Conservation (phyloP, 2,113 vertebrate species). For the Dasyurus viverrinus region DNA sequence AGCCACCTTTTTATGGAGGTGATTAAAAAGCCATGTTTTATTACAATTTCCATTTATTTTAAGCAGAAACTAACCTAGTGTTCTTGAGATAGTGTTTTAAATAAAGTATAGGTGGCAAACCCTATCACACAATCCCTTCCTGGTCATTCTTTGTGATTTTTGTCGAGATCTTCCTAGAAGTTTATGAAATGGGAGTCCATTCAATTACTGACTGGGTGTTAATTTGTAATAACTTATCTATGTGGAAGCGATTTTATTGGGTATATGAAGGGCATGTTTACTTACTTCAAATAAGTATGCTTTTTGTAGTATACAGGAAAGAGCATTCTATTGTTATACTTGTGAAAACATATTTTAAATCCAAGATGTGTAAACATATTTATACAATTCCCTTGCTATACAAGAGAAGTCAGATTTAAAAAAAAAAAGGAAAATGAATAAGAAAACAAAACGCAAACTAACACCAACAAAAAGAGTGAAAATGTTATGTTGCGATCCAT, state of each 20-base stretch:
- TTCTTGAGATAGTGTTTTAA: neutral
- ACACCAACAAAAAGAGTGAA: too few relatives aligned
- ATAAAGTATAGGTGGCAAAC: neutral
- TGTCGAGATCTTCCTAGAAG: neutral
- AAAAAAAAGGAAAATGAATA: too few relatives aligned
- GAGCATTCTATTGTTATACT: too few relatives aligned
- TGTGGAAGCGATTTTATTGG: neutral
- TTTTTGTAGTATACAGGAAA: too few relatives aligned
- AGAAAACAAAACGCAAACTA: too few relatives aligned
- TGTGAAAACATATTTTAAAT: too few relatives aligned
- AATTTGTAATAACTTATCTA: neutral
- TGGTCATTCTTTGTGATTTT: neutral
- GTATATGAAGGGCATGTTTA: neutral
- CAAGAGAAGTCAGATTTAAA: too few relatives aligned
- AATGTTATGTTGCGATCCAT: too few relatives aligned
- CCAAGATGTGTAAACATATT: too few relatives aligned
- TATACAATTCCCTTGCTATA: too few relatives aligned
- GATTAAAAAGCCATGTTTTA: neutral
- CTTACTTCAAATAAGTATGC: too few relatives aligned
- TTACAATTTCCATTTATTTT: neutral
- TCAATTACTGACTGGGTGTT: neutral
- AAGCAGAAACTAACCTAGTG: neutral
- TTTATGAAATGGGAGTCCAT: neutral
- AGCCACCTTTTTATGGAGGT: neutral
- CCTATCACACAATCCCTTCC: neutral